Percentiles rank a stretch among this genome's conserved stretches.
These are phyloP conservation scores for Erebia aethiops DNA, from an alignment of 2,888 invertebrate species.

Conservation along the genomic window DNA sequence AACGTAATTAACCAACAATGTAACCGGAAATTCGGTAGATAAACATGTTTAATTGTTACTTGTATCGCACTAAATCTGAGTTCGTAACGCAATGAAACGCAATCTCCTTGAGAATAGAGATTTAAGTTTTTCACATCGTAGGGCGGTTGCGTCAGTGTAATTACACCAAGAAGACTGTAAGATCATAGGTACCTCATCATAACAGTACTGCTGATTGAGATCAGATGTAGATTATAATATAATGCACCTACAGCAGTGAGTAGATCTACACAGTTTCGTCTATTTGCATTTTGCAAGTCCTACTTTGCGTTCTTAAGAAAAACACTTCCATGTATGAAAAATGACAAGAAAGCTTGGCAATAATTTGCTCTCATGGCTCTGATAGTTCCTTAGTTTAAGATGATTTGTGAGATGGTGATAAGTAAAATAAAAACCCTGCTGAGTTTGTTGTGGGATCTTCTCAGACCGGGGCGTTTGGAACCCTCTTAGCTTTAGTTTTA, in stretches of 20 bases:
- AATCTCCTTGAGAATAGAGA: conserved; percentile 70
- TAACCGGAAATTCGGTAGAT: conserved; percentile 65
- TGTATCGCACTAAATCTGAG: conserved; percentile 60
- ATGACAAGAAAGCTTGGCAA: too few relatives aligned
- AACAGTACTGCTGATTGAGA: not conserved
- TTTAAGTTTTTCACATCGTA: conserved; percentile 65
- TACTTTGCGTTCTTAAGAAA: too few relatives aligned
- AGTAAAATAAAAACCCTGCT: too few relatives aligned
- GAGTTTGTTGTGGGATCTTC: too few relatives aligned
- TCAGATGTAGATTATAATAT: conserved; percentile 11
- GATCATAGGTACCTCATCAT: conserved; percentile 1
- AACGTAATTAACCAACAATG: conserved; percentile 30
- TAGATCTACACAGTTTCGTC: too few relatives aligned
- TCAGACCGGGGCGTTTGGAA: too few relatives aligned
- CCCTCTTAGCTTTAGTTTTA: too few relatives aligned
- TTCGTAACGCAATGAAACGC: conserved; percentile 62
- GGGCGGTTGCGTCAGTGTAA: conserved; percentile 60
- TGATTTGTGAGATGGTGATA: too few relatives aligned
- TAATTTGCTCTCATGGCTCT: too few relatives aligned
- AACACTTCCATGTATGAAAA: too few relatives aligned
- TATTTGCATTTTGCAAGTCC: too few relatives aligned
- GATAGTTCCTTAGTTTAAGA: too few relatives aligned
- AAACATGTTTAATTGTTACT: conserved; percentile 61
- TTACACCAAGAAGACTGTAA: conserved; percentile 35
- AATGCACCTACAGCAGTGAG: not conserved